Base-by-base conservation (phyloP, 92 coral and sea anemone genomes). In the Pocillopora meandrina region DNA sequence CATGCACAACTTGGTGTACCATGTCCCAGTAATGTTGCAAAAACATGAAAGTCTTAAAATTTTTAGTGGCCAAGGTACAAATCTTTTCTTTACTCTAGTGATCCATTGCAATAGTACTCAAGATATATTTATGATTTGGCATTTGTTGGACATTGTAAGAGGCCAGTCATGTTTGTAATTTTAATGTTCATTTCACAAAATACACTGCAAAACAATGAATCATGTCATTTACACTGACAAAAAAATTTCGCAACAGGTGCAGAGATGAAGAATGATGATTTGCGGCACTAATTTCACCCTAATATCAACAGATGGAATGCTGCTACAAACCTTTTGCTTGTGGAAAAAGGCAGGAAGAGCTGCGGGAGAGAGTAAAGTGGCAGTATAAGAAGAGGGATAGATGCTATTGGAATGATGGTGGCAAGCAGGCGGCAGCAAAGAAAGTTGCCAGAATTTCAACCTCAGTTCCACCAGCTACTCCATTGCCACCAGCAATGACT, bases 191-290 rank as follows among this genome's bases (percentile, higher is more conserved):
- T n/a, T n/a, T n/a, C n/a, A n/a, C n/a, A n/a, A n/a, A n/a, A n/a
- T n/a, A n/a, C n/a, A n/a, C n/a, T n/a, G n/a, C n/a, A n/a, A n/a
- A n/a, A n/a, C n/a, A n/a, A n/a, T n/a, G n/a, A n/a, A n/a, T n/a
- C n/a, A n/a, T n/a, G n/a, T n/a, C n/a, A n/a, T n/a, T n/a, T n/a
- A n/a, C n/a, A n/a, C n/a, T n/a, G n/a, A n/a, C n/a, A n/a, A n/a
- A n/a, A n/a, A n/a, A n/a, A n/a, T n/a, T n/a, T n/a, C n/a, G n/a
- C n/a, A 78, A 23, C 64, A 82, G 86, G 86, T 10, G 86, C 72
- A 9, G 86, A 82, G 56, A 82, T 71, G n/a, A 82, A 82, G 13
- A 82, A 72, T 55, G 86, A 82, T 71, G 79, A 82, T 33, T 71
- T 42, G 23, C 47, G 78, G 11, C 61, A 79, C 20, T 82, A 57